Evolutionary conservation across 2,888 invertebrate species (phyloP).

Genomic region (Graphium colonna): DNA sequence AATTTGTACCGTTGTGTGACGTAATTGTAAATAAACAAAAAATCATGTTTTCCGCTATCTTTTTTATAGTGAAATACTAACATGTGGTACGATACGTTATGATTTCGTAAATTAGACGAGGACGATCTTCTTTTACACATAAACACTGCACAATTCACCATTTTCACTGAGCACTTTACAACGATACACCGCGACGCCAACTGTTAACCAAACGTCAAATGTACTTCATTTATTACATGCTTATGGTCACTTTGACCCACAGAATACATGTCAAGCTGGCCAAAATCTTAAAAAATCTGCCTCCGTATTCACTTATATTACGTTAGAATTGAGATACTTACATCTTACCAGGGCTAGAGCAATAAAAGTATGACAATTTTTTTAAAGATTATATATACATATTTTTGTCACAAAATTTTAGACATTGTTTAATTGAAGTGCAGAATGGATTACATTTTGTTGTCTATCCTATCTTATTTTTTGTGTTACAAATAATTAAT

Average conservation of each 20-base stretch:
- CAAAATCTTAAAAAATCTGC: background rate
- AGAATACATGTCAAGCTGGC: background rate
- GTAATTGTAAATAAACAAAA: background rate
- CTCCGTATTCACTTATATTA: background rate
- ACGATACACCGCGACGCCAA: background rate
- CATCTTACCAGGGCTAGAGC: too few species aligned
- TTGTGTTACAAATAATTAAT: too few species aligned
- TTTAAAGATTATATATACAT: too few species aligned
- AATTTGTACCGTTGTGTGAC: background rate
- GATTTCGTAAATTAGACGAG: slow-evolving; percentile 14
- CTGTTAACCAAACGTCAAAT: slow-evolving; percentile 15
- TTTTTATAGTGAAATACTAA: slow-evolving; percentile 3
- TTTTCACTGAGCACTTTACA: slow-evolving; percentile 7
- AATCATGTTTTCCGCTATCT: background rate
- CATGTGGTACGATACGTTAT: slow-evolving; percentile 15
- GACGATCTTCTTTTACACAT: slow-evolving; percentile 20
- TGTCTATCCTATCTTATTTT: too few species aligned
- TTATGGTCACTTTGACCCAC: slow-evolving; percentile 22
- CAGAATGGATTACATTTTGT: too few species aligned
- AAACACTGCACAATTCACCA: slow-evolving; percentile 20
- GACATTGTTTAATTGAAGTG: too few species aligned
- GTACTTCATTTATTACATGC: slow-evolving; percentile 5
- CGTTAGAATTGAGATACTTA: background rate
- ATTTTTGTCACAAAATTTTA: too few species aligned
- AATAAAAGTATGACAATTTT: too few species aligned